A percentile compares a stretch with the other conserved stretches of the same genome.
Conservation (phyloP, 1,140 invertebrate species). For the Capitella teleta region DNA sequence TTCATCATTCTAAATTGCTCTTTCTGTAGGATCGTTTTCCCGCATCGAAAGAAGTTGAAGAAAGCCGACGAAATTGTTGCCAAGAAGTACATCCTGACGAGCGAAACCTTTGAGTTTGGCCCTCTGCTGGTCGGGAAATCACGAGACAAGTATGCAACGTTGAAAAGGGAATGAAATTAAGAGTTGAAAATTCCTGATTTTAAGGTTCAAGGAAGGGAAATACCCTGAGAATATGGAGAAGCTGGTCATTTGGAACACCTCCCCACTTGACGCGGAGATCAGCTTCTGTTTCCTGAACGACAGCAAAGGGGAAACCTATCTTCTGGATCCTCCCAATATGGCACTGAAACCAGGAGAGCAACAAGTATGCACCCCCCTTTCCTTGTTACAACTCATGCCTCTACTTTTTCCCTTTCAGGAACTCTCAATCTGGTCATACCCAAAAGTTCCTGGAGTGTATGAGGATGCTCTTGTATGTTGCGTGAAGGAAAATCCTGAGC, state of each 20-base stretch:
- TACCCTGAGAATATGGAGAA: slow-evolving; percentile 41
- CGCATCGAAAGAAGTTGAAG: slow-evolving; percentile 31
- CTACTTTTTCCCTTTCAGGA: slow-evolving; percentile 2
- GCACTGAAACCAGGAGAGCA: slow-evolving; percentile 32
- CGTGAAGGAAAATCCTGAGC: slow-evolving; percentile 42
- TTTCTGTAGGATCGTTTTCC: slow-evolving; percentile 35
- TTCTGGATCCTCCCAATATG: slow-evolving; percentile 40
- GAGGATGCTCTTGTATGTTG: slow-evolving; percentile 41
- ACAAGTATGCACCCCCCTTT: slow-evolving; percentile 10
- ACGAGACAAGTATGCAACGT: slow-evolving; percentile 27
- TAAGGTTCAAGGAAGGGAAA: slow-evolving; percentile 23
- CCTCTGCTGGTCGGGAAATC: slow-evolving; percentile 38
- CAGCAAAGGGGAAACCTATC: slow-evolving; percentile 39
- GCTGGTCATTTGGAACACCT: slow-evolving; percentile 37
- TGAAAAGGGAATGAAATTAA: too few species aligned
- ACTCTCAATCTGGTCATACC: slow-evolving; percentile 39
- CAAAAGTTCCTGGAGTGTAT: slow-evolving; percentile 28
- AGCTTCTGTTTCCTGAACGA: slow-evolving; percentile 42
- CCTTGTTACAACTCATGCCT: too few species aligned
- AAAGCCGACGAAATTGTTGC: slow-evolving; percentile 36
- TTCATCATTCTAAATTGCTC: background rate
- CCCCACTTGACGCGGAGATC: slow-evolving; percentile 37
- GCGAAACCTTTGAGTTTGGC: slow-evolving; percentile 42
- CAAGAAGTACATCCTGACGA: slow-evolving; percentile 38
- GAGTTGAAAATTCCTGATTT: too few species aligned